These are phyloP conservation scores for Drosophila pseudoananassae DNA, from an alignment of 1,140 invertebrate genomes.

Conservation along the genomic window DNA sequence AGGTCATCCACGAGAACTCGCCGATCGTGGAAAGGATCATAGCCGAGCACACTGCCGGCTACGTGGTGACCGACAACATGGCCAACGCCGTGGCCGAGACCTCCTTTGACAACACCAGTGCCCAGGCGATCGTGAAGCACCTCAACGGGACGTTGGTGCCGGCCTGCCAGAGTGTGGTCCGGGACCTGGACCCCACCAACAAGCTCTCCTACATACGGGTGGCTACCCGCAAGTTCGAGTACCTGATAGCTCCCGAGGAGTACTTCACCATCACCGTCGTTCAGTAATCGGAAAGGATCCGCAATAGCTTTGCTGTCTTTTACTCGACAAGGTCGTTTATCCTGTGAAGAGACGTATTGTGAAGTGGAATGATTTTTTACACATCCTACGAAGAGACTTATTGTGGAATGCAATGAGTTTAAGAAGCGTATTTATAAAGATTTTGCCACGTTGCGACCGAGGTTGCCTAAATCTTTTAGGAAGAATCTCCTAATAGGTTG, in stretches of 20 bases:
- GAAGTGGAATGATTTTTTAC: too few species aligned
- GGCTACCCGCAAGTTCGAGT: slow-evolving; percentile 74
- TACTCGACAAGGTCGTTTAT: background rate
- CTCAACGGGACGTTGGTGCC: slow-evolving; percentile 47
- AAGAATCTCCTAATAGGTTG: slow-evolving; percentile 5
- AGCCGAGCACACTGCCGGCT: slow-evolving; percentile 60
- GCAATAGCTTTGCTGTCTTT: too few species aligned
- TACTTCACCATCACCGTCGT: slow-evolving; percentile 76
- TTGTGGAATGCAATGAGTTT: background rate
- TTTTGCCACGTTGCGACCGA: background rate
- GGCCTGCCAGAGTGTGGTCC: slow-evolving; percentile 60
- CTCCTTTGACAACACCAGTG: slow-evolving; percentile 74
- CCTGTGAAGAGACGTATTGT: too few species aligned
- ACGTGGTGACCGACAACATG: slow-evolving; percentile 66
- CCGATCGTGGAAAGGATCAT: slow-evolving; percentile 66
- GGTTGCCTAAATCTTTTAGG: slow-evolving; percentile 16
- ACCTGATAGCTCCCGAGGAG: slow-evolving; percentile 73
- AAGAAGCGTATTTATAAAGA: background rate
- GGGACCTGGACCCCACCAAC: slow-evolving; percentile 72
- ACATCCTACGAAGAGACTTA: background rate
- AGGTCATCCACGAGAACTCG: slow-evolving; percentile 50
- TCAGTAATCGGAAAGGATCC: slow-evolving; percentile 37
- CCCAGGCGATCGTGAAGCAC: slow-evolving; percentile 71
- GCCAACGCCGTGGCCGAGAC: slow-evolving; percentile 57
- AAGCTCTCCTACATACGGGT: slow-evolving; percentile 64